Conservation (phyloP, 2,113 vertebrate species). For the Oncorhynchus keta region DNA sequence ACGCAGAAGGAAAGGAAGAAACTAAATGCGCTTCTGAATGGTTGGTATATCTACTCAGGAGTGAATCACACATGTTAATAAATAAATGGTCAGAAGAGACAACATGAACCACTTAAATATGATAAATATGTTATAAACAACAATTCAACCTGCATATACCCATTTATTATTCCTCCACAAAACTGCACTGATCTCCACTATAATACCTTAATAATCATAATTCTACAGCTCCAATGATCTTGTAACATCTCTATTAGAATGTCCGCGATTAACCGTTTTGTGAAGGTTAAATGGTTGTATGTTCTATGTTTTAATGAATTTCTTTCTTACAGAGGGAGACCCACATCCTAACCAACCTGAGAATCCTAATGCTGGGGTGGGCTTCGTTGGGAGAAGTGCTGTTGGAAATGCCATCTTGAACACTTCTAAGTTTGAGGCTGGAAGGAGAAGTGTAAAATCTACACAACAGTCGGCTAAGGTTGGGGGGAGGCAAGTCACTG, state of each 20-base stretch:
- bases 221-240: no score
- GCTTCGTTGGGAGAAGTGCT: background rate
- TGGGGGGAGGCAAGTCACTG: background rate
- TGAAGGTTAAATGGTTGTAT: no score
- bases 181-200: background rate
- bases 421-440: background rate
- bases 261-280: no score
- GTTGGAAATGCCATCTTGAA: slow-evolving; percentile 1
- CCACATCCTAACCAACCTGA: background rate
- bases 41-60: background rate
- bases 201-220: no score
- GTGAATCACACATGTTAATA: background rate
- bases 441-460: background rate
- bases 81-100: background rate
- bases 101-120: no score
- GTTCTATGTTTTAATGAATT: no score
- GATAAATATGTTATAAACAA: no score
- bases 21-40: background rate
- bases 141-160: no score
- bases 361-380: slow-evolving; percentile 8
- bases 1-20: background rate
- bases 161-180: no score
- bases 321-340: no score
- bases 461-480: background rate
- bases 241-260: no score